Base-by-base conservation (phyloP, 2,888 invertebrate genomes). In the Cataglyphis cursor region DNA sequence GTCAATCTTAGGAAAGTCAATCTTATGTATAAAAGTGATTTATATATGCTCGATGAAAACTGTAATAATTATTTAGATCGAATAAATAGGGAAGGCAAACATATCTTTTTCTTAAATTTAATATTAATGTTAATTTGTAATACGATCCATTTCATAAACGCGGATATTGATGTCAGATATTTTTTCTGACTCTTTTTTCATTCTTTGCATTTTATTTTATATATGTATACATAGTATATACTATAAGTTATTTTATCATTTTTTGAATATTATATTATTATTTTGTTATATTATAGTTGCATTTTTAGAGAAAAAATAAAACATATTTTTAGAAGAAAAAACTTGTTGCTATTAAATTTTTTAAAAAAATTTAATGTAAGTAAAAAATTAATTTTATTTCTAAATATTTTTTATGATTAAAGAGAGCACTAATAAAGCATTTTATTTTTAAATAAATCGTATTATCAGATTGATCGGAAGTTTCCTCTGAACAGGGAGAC, bases 401-500 rank as follows among this genome's bases (percentile, higher is more conserved):
- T 6, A 5, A 48, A 5, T n/a, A 18, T 6, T 48, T 48, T 44
- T 15, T 5, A 44, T 44, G 4, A 15, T 44, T 48, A 48, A 6
- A 48, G 48, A 48, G 48, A 48, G 10, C 18, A 48, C 1, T 18
- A 48, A n/a, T n/a, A n/a, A n/a, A n/a, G n/a, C n/a, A n/a, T n/a
- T n/a, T n/a, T 18, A 1, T 48, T 15, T 31, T 8, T 28, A 28
- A n/a, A 68, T 12, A 41, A 73, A 21, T 12, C 8, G 9, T 18
- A 24, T 21, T 48, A 28, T 21, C 15, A 31, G 24, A 48, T 48
- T 6, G 18, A 64, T 12, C n/a, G 5, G 8, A 70, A 70, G 15
- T 59, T 68, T 44, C 44, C 2, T 3, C 18, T 15, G 21, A 59
- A 70, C 18, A 70, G 68, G 28, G 68, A 78, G 68, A 68, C 57